Conservation (phyloP, 35 echinoderm and acorn worm genomes). For the Apostichopus californicus region DNA sequence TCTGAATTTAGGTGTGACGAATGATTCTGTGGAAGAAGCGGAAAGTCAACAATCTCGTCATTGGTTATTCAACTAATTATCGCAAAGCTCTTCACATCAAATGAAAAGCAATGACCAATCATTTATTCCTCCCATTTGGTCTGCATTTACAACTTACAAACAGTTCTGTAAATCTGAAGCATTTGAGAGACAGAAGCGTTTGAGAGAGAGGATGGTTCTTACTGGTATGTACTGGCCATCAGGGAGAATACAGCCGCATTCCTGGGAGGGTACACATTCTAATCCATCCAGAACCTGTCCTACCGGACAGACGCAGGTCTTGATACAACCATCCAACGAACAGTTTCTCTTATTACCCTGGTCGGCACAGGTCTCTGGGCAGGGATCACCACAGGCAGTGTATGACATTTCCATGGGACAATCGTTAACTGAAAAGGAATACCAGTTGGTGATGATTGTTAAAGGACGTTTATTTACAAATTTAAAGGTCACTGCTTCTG, state of each 20-base stretch:
- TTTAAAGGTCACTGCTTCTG: too few relatives aligned
- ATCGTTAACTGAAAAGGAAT: constrained; percentile 10
- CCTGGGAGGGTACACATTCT: neutral
- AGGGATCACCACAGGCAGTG: constrained; percentile 34
- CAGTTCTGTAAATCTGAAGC: too few relatives aligned
- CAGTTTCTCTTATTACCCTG: neutral
- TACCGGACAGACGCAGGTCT: constrained; percentile 48
- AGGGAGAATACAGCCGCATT: constrained; percentile 11
- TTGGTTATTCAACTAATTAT: too few relatives aligned
- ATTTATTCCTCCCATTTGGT: too few relatives aligned
- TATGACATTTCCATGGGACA: constrained; percentile 46
- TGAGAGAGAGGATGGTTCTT: neutral
- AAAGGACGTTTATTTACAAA: too few relatives aligned
- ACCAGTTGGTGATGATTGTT: too few relatives aligned
- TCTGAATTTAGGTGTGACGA: neutral
- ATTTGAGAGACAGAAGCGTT: neutral
- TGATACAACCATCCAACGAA: constrained; percentile 6
- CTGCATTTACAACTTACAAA: neutral
- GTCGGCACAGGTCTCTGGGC: constrained; percentile 61
- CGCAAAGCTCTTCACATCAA: too few relatives aligned
- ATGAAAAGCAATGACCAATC: too few relatives aligned
- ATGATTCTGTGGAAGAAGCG: neutral
- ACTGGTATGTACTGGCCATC: constrained; percentile 33
- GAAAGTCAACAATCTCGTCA: neutral
- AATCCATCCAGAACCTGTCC: constrained; percentile 44